Conservation (phyloP, 1,140 invertebrate species). For the Nixonia krombeini region DNA sequence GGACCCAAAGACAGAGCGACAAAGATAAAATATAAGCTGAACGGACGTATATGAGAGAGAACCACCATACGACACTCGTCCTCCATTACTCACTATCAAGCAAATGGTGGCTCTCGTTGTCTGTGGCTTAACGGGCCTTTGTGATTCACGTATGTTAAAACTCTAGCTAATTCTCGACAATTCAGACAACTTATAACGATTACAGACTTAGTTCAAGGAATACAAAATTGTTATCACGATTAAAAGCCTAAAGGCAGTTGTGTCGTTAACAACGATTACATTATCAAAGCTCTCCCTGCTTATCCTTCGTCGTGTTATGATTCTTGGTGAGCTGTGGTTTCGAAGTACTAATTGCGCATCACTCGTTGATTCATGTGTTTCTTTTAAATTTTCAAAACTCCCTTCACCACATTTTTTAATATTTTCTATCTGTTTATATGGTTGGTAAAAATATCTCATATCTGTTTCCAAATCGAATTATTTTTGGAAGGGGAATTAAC, state of each 20-base stretch:
- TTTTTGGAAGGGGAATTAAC: no score
- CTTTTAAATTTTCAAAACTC: not conserved
- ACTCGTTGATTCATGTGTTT: not conserved
- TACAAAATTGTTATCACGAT: not conserved
- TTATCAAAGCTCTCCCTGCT: constrained; percentile 1
- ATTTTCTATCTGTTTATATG: not conserved
- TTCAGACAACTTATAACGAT: not conserved
- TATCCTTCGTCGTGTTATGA: constrained; percentile 36
- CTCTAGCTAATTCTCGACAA: not conserved
- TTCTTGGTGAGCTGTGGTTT: constrained; percentile 23
- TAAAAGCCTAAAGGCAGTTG: not conserved
- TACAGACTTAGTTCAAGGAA: not conserved
- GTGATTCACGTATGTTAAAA: constrained; percentile 45
- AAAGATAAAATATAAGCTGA: constrained; percentile 1
- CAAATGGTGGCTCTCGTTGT: constrained; percentile 61
- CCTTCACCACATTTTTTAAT: constrained; percentile 1
- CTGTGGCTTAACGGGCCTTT: constrained; percentile 44
- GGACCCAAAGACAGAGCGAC: not conserved
- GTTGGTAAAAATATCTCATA: no score
- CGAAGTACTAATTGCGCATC: constrained; percentile 54
- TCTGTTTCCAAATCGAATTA: no score
- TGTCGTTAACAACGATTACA: not conserved
- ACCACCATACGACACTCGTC: constrained; percentile 52
- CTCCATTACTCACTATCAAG: constrained; percentile 65
- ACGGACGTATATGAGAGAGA: not conserved